phyloP scores from a whole-genome alignment of 2,888 invertebrate genomes.

The Caenorhabditis imperialis region DNA sequence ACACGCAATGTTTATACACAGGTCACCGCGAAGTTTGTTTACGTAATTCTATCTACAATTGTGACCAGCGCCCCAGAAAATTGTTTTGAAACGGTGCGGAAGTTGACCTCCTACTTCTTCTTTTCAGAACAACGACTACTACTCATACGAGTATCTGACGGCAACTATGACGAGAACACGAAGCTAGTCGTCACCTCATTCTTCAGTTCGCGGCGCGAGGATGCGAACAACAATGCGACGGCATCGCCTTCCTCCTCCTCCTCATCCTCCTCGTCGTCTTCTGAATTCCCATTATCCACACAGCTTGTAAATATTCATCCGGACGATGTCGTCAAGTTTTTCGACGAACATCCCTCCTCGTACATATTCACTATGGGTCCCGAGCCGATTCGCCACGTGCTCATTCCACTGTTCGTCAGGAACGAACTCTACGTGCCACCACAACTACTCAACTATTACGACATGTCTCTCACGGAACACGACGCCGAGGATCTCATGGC shows the following conservation, averaged over 20 bases:
- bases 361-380: slow-evolving; percentile 42
- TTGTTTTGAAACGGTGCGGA: slow-evolving; percentile 14
- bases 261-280: neutral
- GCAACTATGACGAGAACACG: slow-evolving; percentile 45
- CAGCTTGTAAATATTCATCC: slow-evolving; percentile 46
- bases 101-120: slow-evolving; percentile 8
- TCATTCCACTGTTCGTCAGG: slow-evolving; percentile 41
- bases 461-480: slow-evolving; percentile 8
- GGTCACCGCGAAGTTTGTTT: slow-evolving; percentile 22
- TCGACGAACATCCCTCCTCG: slow-evolving; percentile 35
- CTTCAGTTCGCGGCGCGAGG: slow-evolving; percentile 10
- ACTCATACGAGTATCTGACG: slow-evolving; percentile 59
- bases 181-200: slow-evolving; percentile 45
- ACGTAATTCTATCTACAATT: slow-evolving; percentile 25
- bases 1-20: slow-evolving; percentile 24
- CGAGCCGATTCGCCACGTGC: slow-evolving; percentile 39
- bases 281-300: slow-evolving; percentile 10
- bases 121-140: slow-evolving; percentile 59
- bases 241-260: slow-evolving; percentile 5
- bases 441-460: slow-evolving; percentile 43
- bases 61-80: neutral
- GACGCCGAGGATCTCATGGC: slow-evolving; percentile 21
- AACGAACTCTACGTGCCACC: slow-evolving; percentile 35
- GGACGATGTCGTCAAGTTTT: slow-evolving; percentile 46
- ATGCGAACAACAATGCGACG: slow-evolving; percentile 46